Evolutionary conservation across 2,888 invertebrate genomes (phyloP).

Genomic region (Anaspis maculata): DNA sequence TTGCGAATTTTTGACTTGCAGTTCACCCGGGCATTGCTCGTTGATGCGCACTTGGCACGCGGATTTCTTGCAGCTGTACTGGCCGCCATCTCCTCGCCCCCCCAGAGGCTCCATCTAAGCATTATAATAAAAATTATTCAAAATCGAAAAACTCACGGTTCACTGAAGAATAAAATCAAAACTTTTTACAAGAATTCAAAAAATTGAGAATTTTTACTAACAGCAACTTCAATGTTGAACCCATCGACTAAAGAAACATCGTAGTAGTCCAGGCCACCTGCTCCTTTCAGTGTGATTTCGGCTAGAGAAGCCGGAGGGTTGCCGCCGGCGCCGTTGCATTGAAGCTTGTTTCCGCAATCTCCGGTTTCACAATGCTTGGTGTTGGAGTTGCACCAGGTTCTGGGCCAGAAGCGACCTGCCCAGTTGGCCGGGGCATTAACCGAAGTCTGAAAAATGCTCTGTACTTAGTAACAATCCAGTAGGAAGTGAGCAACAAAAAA

Average conservation of each 20-base stretch:
- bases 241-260: constrained; percentile 44
- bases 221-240: constrained; percentile 36
- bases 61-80: constrained; percentile 36
- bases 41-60: constrained; percentile 36
- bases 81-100: constrained; percentile 26
- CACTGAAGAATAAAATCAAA: too few species aligned
- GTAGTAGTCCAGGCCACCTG: constrained; percentile 38
- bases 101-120: constrained; percentile 6
- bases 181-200: background rate
- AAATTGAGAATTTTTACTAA: constrained; percentile 13
- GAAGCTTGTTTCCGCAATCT: constrained; percentile 37
- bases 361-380: constrained; percentile 38
- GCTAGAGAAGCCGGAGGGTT: constrained; percentile 40
- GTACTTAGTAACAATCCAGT: background rate
- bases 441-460: constrained; percentile 14
- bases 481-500: too few species aligned
- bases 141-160: too few species aligned
- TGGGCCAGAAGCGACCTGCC: constrained; percentile 37
- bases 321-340: constrained; percentile 43
- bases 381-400: constrained; percentile 36
- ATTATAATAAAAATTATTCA: background rate
- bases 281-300: constrained; percentile 39
- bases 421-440: constrained; percentile 24
- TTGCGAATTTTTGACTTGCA: constrained; percentile 22
- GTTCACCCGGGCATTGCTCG: constrained; percentile 35